Percentiles rank a stretch among this genome's conserved stretches.
These are phyloP conservation scores for Trimorus sp. DNA, from an alignment of 2,888 invertebrate genomes.

Conservation along the genomic window DNA sequence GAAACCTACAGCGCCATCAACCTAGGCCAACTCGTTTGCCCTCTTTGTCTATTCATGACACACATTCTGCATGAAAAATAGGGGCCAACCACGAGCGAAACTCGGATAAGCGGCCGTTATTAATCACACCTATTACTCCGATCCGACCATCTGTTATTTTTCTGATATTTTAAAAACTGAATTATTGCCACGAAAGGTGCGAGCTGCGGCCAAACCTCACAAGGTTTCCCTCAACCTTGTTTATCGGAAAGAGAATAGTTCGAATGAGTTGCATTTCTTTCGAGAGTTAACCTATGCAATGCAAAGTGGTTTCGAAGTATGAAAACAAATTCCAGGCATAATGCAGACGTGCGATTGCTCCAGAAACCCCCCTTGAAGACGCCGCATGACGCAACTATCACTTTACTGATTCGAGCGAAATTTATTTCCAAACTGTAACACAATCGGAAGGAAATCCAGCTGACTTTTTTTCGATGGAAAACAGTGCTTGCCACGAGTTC, in stretches of 20 bases:
- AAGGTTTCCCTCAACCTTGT: neutral
- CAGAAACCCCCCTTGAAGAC: slow-evolving; percentile 37
- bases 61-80: slow-evolving; percentile 53
- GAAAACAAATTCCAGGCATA: slow-evolving; percentile 1
- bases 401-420: slow-evolving; percentile 29
- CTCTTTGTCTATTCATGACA: slow-evolving; percentile 39
- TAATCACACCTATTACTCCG: slow-evolving; percentile 54
- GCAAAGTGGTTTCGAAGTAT: slow-evolving; percentile 7
- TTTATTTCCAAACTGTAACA: slow-evolving; percentile 30
- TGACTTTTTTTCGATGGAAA: slow-evolving; percentile 34
- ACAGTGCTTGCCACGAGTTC: slow-evolving; percentile 38
- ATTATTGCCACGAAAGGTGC: slow-evolving; percentile 14
- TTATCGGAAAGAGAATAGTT: neutral
- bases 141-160: slow-evolving; percentile 42
- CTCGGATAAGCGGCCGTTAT: slow-evolving; percentile 49
- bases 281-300: slow-evolving; percentile 14
- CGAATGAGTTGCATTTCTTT: neutral
- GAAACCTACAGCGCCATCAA: slow-evolving; percentile 44
- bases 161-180: slow-evolving; percentile 35
- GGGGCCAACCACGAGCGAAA: slow-evolving; percentile 38
- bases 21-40: slow-evolving; percentile 24
- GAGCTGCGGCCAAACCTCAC: neutral
- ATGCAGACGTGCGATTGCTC: slow-evolving; percentile 24
- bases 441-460: slow-evolving; percentile 55
- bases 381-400: slow-evolving; percentile 42